Evolutionary conservation across 2,113 vertebrate species (phyloP).

Genomic region (Sylvia atricapilla): DNA sequence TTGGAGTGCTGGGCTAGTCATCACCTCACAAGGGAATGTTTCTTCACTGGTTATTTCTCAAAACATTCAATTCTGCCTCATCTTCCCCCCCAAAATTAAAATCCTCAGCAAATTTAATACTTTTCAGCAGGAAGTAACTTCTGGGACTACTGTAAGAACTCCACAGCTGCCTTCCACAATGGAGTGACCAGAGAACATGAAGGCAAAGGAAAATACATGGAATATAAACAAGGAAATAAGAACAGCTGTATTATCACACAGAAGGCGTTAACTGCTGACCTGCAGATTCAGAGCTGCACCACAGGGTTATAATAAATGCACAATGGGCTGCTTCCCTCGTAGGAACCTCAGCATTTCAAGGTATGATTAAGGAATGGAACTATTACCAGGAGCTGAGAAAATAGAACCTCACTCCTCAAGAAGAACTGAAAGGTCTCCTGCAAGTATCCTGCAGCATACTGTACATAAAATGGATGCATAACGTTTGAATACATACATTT

Average conservation of each 20-base stretch:
- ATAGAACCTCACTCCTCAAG: neutral
- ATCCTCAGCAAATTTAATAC: neutral
- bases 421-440: neutral
- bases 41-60: neutral
- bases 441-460: neutral
- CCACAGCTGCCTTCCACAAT: neutral
- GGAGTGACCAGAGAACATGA: neutral
- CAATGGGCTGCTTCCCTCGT: neutral
- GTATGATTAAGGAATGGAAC: neutral
- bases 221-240: neutral
- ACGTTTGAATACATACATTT: neutral
- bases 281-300: neutral
- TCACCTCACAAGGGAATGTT: neutral
- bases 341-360: neutral
- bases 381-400: neutral
- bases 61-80: neutral
- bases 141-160: neutral
- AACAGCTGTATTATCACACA: neutral
- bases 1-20: neutral
- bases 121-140: neutral
- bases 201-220: neutral
- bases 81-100: fast-evolving
- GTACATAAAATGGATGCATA: neutral
- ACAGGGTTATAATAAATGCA: neutral
- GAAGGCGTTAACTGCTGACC: neutral